phyloP scores from a whole-genome alignment of 1,140 invertebrate genomes.

The Delia radicum region DNA sequence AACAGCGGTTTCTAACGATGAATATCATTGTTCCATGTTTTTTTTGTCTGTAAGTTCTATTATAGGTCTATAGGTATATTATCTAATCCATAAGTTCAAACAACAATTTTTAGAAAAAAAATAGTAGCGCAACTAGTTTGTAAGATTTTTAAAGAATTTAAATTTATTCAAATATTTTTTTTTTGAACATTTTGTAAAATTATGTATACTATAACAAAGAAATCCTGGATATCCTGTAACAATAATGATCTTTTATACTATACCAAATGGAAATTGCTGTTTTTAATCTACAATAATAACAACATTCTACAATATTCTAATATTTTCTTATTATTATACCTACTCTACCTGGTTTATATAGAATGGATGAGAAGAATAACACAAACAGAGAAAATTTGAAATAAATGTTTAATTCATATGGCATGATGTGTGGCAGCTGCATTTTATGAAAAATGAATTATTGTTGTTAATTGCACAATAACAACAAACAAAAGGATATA shows the following conservation, averaged over 20 bases:
- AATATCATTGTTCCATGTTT: no score
- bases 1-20: not conserved
- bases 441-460: not conserved
- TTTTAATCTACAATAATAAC: no score
- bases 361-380: not conserved
- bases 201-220: not conserved
- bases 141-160: not conserved
- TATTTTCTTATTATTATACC: not conserved
- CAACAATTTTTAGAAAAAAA: not conserved
- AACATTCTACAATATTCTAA: not conserved
- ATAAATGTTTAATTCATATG: not conserved
- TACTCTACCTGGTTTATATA: not conserved
- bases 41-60: not conserved
- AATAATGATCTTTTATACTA: not conserved
- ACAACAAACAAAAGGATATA: not conserved
- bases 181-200: not conserved
- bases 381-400: not conserved
- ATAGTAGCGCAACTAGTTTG: conserved; percentile 16
- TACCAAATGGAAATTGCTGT: not conserved
- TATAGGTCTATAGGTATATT: not conserved
- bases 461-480: not conserved
- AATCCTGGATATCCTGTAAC: not conserved
- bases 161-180: not conserved
- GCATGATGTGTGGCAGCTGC: not conserved
- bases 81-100: not conserved